Evolutionary conservation across 2,797 vertebrate species (phyloP), one percentile per base, ranked within the genome.

Genomic region (Enteromius thamalakanensis): DNA sequence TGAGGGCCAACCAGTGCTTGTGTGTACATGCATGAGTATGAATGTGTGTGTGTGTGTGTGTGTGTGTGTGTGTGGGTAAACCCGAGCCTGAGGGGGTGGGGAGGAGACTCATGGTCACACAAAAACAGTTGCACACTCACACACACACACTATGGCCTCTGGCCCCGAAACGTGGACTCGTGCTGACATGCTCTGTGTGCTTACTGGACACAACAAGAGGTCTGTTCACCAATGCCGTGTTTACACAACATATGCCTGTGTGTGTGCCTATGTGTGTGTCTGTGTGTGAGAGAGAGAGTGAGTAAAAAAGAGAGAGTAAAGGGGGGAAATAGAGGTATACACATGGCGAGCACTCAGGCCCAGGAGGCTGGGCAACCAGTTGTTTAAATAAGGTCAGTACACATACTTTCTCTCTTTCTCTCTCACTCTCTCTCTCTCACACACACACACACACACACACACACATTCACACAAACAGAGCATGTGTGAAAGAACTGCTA

Each of bases 1-100:
- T 92, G 95, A 97, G 96, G 93, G 90, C 94, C 93, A 95, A 94
- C 94, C 91, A 76, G 89, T 94, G 91, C 93, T 92, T 93, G 94
- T 94, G 85, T 74, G 79, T 87, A 85, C 80, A 82, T 81, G 88
- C 79, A 83, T 79, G 82, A 80, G 84, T 72, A 77, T 60, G 72
- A 75, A 85, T 87, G 83, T 80, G 88, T 90, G 89, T 80, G 88
- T 90, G 83, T 81, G 87, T 58, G 83, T 81, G 87, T 89, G 86
- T 90, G 89, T 80, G 88, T 90, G 83, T 81, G 87, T 58, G 83
- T 81, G 87, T 89, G 86, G 90, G 83, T 79, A 84, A 80, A 84
- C 83, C 47, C 29, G 29, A 74, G 60, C 82, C 62, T 60, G 71
- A 81, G 82, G 83, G 78, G 79, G 85, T 83, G 82, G 82, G 85